These are phyloP conservation scores for Neotragus pygmaeus DNA, from an alignment of 2,113 vertebrate genomes.

Conservation along the genomic window DNA sequence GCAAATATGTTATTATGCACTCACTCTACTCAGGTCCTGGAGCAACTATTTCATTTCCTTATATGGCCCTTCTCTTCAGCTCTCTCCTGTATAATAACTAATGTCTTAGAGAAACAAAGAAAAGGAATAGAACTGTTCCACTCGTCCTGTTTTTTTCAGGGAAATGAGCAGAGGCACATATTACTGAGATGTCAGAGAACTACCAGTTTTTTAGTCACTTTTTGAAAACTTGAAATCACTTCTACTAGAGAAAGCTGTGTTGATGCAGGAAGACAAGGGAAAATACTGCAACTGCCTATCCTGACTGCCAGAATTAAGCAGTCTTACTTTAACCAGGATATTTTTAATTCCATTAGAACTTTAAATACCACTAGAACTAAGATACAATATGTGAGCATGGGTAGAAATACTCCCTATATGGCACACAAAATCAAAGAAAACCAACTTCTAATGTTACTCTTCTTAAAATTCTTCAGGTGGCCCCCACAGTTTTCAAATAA, in stretches of 20 bases:
- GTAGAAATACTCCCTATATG: background rate
- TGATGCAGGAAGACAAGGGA: background rate
- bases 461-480: background rate
- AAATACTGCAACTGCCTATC: background rate
- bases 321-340: background rate
- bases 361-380: background rate
- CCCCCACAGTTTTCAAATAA: background rate
- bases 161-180: background rate
- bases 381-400: background rate
- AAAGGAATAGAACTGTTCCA: constrained; percentile 55
- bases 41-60: constrained; percentile 75
- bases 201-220: constrained; percentile 28
- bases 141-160: background rate
- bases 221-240: background rate
- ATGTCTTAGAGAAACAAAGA: constrained; percentile 59
- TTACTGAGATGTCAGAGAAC: background rate
- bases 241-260: background rate
- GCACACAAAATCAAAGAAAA: background rate
- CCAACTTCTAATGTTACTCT: constrained; percentile 1
- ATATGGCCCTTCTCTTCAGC: constrained; percentile 75
- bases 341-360: background rate
- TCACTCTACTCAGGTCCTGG: constrained; percentile 19
- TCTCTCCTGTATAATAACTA: constrained; percentile 42
- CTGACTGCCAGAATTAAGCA: background rate
- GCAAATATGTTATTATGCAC: constrained; percentile 53